Evolutionary conservation across 1,140 invertebrate species (phyloP).

Genomic region (Conus betulinus): DNA sequence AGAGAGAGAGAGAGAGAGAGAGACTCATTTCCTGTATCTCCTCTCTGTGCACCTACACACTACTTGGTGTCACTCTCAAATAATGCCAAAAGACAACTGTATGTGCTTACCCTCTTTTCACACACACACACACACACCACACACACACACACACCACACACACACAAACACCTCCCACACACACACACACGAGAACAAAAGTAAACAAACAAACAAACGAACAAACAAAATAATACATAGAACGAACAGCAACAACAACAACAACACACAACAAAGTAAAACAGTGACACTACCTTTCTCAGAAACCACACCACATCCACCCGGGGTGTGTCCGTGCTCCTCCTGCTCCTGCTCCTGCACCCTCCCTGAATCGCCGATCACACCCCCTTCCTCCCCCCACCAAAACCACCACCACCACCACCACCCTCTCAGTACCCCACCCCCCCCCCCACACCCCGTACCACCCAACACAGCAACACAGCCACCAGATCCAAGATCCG

Average conservation of each 20-base stretch:
- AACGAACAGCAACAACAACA: background rate
- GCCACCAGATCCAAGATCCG: no score
- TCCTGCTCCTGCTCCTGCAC: no score
- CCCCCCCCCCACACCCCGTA: no score
- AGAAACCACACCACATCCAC: conserved; percentile 10
- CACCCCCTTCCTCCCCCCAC: no score
- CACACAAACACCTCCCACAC: background rate
- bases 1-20: background rate
- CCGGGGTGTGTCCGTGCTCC: no score
- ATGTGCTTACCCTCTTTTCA: background rate
- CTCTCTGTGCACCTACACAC: background rate
- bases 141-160: conserved; percentile 5
- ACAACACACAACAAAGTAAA: background rate
- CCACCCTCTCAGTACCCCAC: no score
- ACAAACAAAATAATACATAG: background rate
- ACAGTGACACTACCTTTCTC: background rate
- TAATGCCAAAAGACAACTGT: background rate
- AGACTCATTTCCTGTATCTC: background rate
- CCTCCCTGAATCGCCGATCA: no score
- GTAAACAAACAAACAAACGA: background rate
- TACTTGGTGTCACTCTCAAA: background rate
- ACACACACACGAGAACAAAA: background rate
- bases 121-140: background rate
- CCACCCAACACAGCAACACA: no score
- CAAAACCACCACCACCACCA: no score